These are phyloP conservation scores for Charina bottae DNA, from an alignment of 2,113 vertebrate species.

Conservation along the genomic window DNA sequence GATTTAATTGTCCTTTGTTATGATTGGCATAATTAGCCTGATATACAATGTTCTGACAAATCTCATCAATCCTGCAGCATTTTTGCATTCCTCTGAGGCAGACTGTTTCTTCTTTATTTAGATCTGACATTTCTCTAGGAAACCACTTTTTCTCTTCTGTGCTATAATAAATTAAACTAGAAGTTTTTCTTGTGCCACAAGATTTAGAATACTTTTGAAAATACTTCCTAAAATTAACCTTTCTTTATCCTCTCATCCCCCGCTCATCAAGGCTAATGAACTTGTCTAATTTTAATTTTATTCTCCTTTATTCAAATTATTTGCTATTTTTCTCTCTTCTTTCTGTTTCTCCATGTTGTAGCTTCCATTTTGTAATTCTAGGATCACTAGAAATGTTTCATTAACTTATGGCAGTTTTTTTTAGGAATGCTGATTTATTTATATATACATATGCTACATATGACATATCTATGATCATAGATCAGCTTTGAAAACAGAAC, in stretches of 20 bases:
- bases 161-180: neutral
- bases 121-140: constrained; percentile 49
- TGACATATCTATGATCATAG: neutral
- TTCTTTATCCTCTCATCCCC: neutral
- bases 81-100: constrained; percentile 42
- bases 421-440: neutral
- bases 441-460: neutral
- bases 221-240: neutral
- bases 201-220: neutral
- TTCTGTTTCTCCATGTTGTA: neutral
- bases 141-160: constrained; percentile 16
- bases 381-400: neutral
- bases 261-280: neutral
- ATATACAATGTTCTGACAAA: constrained; percentile 60
- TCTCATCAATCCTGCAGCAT: constrained; percentile 42
- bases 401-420: neutral
- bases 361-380: neutral
- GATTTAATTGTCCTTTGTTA: constrained; percentile 44
- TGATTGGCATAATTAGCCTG: constrained; percentile 61
- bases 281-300: constrained; percentile 31
- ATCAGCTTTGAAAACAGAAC: neutral
- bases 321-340: neutral
- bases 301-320: neutral
- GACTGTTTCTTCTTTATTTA: constrained; percentile 54
- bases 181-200: neutral